Evolutionary conservation across 2,797 vertebrate genomes (phyloP), one percentile per base, ranked within the genome.

Genomic region (Anguilla megastoma): DNA sequence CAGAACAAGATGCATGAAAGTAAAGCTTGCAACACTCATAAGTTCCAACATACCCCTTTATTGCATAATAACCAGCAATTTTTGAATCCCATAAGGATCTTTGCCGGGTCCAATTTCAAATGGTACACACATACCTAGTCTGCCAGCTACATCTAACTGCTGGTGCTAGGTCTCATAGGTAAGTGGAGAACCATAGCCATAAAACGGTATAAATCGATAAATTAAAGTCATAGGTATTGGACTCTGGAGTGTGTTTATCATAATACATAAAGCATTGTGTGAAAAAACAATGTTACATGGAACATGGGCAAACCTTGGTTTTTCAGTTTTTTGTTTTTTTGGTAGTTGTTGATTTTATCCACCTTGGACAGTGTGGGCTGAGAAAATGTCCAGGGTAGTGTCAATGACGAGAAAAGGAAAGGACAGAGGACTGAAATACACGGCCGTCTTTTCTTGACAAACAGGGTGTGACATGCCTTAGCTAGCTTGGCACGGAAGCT

Each of bases 401-500:
- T 76, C 56, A 14, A 58, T 76, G 74, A 76, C 74, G 3, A 76
- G 45, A 63, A 86, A n/a, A 71, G 69, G 12, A 71, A 84, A 41
- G 80, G 14, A 36, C 24, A 21, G 30, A 84, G 48, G 58, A 84
- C 52, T 76, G n/a, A 66, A 16, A 45, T 41, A 45, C 12, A 41
- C n/a, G 48, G 63, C 63, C 30, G 41, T 18, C 90, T 71, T 87
- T 91, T 91, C 58, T 90, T 96, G 95, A 96, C 93, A 95, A 94
- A 96, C 95, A 91, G 93, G 89, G 93, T 95, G 92, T 95, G 95
- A 95, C 94, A 54, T 94, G 94, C 87, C 94, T 93, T 91, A 90
- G 92, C 91, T 93, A 93, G 93, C 92, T 91, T 92, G 92, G 94
- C 95, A 96, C 94, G 54, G 58, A 87, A 87, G 36, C 82, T 36